These are phyloP conservation scores for Melinaea marsaeus DNA, from an alignment of 2,888 invertebrate genomes.

Conservation along the genomic window DNA sequence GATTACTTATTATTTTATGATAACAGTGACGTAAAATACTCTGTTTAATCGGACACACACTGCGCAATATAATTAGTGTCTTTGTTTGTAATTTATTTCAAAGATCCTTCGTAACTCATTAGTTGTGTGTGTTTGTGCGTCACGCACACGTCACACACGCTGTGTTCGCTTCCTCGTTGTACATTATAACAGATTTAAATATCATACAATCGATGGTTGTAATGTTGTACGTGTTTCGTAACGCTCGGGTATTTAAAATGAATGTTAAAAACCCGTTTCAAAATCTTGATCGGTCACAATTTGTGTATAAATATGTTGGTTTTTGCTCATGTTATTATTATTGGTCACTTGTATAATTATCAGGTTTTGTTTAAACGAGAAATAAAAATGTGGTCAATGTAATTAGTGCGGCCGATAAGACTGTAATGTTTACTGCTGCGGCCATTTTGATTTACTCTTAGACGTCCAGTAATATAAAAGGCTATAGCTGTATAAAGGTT, in stretches of 20 bases:
- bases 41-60: conserved; percentile 21
- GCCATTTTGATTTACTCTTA: not conserved
- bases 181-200: no score
- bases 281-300: conserved; percentile 23
- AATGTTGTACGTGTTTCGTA: conserved; percentile 10
- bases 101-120: no score
- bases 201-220: conserved; percentile 18
- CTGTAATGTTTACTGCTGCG: conserved; percentile 5
- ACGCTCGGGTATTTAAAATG: conserved; percentile 28
- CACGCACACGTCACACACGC: no score
- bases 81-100: conserved; percentile 8
- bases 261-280: conserved; percentile 24
- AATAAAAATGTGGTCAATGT: conserved; percentile 33
- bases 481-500: no score
- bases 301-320: conserved; percentile 19
- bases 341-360: conserved; percentile 45
- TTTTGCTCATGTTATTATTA: conserved; percentile 42
- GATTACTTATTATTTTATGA: conserved; percentile 10
- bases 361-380: conserved; percentile 26
- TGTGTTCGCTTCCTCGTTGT: no score
- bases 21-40: conserved; percentile 19
- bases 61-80: conserved; percentile 25
- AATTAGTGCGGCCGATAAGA: conserved; percentile 29
- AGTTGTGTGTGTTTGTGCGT: no score
- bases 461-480: no score